A percentile compares a stretch with the other conserved stretches of the same genome.
Conservation (phyloP, 1,140 invertebrate species). For the Euwallacea fornicatus region DNA sequence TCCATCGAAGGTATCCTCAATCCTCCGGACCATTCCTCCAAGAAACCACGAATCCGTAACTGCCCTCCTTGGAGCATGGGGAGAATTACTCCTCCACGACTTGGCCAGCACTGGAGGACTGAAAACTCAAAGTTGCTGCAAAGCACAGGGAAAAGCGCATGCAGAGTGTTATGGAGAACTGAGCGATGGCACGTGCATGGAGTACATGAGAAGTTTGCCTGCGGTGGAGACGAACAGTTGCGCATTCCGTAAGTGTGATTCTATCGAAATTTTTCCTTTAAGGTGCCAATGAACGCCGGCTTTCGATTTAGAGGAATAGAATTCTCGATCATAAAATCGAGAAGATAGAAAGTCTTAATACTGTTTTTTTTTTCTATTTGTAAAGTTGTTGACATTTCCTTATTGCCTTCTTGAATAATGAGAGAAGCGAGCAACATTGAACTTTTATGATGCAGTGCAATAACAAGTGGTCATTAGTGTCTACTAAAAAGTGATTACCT, state of each 20-base stretch:
- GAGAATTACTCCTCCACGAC: conserved; percentile 78
- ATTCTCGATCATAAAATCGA: too few species aligned
- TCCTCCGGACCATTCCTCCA: conserved; percentile 52
- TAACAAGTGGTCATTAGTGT: too few species aligned
- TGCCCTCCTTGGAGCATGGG: conserved; percentile 80
- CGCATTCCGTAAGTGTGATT: conserved; percentile 58
- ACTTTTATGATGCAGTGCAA: conserved; percentile 8
- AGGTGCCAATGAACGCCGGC: too few species aligned
- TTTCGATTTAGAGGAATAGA: too few species aligned
- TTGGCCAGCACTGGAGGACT: conserved; percentile 68
- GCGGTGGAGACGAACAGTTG: conserved; percentile 66
- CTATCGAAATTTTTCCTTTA: neutral
- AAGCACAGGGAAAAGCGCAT: conserved; percentile 47
- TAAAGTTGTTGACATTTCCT: neutral
- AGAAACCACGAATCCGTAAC: conserved; percentile 70
- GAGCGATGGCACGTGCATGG: conserved; percentile 60
- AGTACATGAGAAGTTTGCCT: conserved; percentile 75
- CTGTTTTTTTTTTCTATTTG: too few species aligned
- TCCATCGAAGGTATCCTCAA: conserved; percentile 56
- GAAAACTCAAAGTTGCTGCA: conserved; percentile 46
- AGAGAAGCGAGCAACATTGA: conserved; percentile 16
- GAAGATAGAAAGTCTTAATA: too few species aligned
- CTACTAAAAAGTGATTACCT: too few species aligned
- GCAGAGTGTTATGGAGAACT: conserved; percentile 59
- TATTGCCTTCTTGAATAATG: conserved; percentile 19